These are phyloP conservation scores for Pycnonotus jocosus DNA, from an alignment of 2,113 vertebrate genomes.

Conservation along the genomic window DNA sequence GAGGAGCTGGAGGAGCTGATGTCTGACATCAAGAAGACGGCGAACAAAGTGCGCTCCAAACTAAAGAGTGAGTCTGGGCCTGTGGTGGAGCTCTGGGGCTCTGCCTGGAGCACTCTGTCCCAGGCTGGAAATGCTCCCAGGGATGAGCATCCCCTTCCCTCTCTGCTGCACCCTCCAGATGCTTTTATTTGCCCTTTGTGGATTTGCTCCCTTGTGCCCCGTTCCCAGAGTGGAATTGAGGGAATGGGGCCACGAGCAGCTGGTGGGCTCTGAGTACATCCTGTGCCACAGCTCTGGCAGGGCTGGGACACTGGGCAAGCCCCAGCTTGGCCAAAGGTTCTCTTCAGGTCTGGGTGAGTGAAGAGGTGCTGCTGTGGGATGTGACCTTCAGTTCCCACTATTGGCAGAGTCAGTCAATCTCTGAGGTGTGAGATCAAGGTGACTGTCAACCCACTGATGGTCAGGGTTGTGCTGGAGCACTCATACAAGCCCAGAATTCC, in stretches of 20 bases:
- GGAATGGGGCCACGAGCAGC: fast-evolving
- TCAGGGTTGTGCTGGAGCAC: neutral
- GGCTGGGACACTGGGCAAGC: neutral
- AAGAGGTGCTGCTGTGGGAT: neutral
- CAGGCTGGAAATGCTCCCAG: neutral
- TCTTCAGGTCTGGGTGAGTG: neutral
- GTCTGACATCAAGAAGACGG: conserved; percentile 95
- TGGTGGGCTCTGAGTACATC: neutral
- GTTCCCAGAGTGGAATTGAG: neutral
- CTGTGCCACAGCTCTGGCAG: neutral
- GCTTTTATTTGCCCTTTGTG: neutral
- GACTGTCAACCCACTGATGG: neutral
- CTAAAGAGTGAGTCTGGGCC: conserved; percentile 87
- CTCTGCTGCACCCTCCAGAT: neutral
- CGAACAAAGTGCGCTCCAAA: conserved; percentile 96
- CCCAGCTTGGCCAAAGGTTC: neutral
- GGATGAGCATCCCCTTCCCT: neutral
- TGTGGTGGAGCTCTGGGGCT: neutral
- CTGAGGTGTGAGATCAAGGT: neutral
- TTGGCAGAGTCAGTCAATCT: neutral
- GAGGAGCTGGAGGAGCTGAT: conserved; percentile 92
- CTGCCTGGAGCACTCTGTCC: neutral
- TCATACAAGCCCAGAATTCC: neutral
- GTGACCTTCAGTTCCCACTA: neutral
- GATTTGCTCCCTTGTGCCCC: neutral